Percentiles rank a stretch among this genome's conserved stretches.
These are phyloP conservation scores for Agonopterix alstromeriana DNA, from an alignment of 2,888 invertebrate genomes.

Conservation along the genomic window DNA sequence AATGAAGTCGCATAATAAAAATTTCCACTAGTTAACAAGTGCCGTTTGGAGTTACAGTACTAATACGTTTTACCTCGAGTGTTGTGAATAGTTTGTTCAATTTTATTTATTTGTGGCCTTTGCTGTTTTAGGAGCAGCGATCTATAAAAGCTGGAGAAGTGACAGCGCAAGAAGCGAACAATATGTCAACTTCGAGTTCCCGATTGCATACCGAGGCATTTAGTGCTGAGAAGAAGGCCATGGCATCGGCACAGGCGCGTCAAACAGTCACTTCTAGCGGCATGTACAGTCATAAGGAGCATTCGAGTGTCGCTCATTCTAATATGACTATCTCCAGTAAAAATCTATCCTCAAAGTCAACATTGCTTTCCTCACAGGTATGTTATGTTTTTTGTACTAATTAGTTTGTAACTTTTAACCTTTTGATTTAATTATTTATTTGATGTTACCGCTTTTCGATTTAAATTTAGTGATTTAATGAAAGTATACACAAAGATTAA, in stretches of 20 bases:
- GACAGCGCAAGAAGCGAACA: slow-evolving; percentile 90
- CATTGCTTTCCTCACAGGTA: slow-evolving; percentile 76
- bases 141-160: slow-evolving; percentile 90
- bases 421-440: too few relatives aligned
- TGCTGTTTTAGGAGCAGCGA: slow-evolving; percentile 83
- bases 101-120: neutral
- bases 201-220: slow-evolving; percentile 91
- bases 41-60: neutral
- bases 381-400: neutral
- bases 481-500: too few relatives aligned
- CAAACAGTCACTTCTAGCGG: slow-evolving; percentile 88
- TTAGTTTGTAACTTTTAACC: too few relatives aligned
- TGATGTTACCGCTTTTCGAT: too few relatives aligned
- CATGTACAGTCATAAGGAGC: slow-evolving; percentile 84
- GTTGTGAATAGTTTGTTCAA: neutral
- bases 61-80: slow-evolving; percentile 2
- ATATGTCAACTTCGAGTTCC: slow-evolving; percentile 89
- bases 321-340: slow-evolving; percentile 87
- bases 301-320: slow-evolving; percentile 84
- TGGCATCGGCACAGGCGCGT: slow-evolving; percentile 85
- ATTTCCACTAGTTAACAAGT: slow-evolving; percentile 1
- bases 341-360: slow-evolving; percentile 81
- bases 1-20: neutral
- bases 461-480: too few relatives aligned
- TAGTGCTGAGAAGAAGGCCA: slow-evolving; percentile 87